Evolutionary conservation across 2,888 invertebrate species (phyloP), one percentile per base, ranked within the genome.

Genomic region (Trichogramma evanescens): DNA sequence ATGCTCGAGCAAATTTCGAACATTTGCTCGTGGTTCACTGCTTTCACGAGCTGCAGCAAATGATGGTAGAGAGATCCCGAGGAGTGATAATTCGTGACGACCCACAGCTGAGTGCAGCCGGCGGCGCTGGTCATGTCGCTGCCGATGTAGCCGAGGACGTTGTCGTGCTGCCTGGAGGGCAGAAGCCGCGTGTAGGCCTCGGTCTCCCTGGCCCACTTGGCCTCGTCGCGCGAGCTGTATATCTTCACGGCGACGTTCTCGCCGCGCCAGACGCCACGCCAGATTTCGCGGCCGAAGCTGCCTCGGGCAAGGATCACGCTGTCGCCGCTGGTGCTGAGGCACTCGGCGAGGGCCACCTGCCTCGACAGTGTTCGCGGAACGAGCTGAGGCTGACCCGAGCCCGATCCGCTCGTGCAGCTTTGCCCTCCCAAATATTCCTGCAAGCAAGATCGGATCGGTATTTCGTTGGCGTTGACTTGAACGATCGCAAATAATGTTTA

Each of bases 241-340:
- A 96, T 95, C 80, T 96, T 96, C 2, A 96, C 95, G 3, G 96
- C 95, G 13, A 96, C 90, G 75, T 85, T 89, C 80, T 95, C 95
- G 0, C 92, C 93, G 77, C 91, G 92, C 91, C 95, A 95, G 41
- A 88, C 83, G 1, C 93, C 95, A 50, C 91, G 84, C 95, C 95
- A 96, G 4, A 96, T 95, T 1, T 93, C 95, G 50, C 91, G 84
- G 78, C 93, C 95, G 9, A 92, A 84, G 4, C 68, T 66, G 6
- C 75, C 73, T 51, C 69, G 91, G 9, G 39, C 50, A 26, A 68
- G 61, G 10, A 66, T 66, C 10, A 46, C 64, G 4, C 68, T 66
- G 6, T 75, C 73, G 46, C 52, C 43, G 40, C 6, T 5, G 13
- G 40, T 52, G n/a, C 93, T 93, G 54, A 94, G 90, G 68, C 92